phyloP scores from a whole-genome alignment of 2,888 invertebrate species.

The Melipona beecheii region DNA sequence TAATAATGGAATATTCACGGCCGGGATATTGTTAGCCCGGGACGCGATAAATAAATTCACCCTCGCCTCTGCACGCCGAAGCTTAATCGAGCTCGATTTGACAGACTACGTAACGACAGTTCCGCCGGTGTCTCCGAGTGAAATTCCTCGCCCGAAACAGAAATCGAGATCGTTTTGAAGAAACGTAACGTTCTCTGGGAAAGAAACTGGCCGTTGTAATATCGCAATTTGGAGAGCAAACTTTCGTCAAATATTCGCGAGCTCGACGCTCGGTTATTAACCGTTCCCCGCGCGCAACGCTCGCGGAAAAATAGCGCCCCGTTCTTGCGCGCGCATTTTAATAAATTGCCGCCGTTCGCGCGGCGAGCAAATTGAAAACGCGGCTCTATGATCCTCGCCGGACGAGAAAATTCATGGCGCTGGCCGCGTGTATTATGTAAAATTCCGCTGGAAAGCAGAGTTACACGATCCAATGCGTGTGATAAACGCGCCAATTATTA shows the following conservation, averaged over 20 bases:
- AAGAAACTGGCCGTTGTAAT: conserved; percentile 55
- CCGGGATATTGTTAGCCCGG: conserved; percentile 34
- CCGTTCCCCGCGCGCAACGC: conserved; percentile 53
- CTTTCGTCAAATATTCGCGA: conserved; percentile 35
- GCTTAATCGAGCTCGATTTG: conserved; percentile 4
- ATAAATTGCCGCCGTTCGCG: conserved; percentile 19
- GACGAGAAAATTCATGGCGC: background rate
- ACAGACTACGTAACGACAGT: background rate
- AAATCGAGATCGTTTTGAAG: background rate
- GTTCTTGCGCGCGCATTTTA: conserved; percentile 2
- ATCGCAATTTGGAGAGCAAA: conserved; percentile 15
- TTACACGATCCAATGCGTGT: too few relatives aligned
- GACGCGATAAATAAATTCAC: conserved; percentile 42
- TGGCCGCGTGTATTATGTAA: too few relatives aligned
- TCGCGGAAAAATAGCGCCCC: conserved; percentile 21
- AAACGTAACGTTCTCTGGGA: too few relatives aligned
- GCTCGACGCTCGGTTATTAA: conserved; percentile 68
- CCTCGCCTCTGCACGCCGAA: background rate
- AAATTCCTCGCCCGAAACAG: background rate
- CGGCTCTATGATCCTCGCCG: background rate
- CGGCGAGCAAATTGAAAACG: background rate
- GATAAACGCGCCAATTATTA: background rate
- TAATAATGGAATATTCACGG: conserved; percentile 50
- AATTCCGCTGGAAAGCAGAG: background rate
- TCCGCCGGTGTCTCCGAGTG: background rate